A percentile compares a stretch with the other conserved stretches of the same genome.
phyloP scores from a whole-genome alignment of 53 echinoderm and acorn worm species.

The Antedon mediterranea region DNA sequence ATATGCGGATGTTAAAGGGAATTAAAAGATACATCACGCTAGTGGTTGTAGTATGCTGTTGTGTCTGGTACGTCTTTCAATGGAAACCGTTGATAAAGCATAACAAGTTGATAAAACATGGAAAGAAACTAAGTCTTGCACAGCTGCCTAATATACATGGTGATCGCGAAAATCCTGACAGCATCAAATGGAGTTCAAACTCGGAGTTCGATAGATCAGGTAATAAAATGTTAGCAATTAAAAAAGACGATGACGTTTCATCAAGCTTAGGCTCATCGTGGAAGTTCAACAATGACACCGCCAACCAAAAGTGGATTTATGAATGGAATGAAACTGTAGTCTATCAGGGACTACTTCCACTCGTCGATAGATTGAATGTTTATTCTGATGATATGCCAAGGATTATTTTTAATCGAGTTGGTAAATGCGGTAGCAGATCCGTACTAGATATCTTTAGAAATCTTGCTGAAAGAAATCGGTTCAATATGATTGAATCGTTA shows the following conservation, averaged over 20 bases:
- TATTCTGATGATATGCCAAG: neutral
- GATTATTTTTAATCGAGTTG: constrained; percentile 10
- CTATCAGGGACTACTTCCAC: neutral
- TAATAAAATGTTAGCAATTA: no score
- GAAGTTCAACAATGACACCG: neutral
- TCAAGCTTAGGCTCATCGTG: neutral
- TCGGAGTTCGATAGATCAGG: neutral
- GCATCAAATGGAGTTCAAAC: neutral
- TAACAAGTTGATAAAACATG: neutral
- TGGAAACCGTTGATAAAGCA: neutral
- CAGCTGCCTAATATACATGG: no score
- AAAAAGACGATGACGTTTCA: neutral
- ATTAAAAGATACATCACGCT: neutral
- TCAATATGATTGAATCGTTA: constrained; percentile 10
- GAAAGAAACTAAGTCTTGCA: no score
- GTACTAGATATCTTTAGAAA: constrained; percentile 2
- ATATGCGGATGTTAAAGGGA: neutral
- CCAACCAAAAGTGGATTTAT: neutral
- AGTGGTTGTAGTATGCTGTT: neutral
- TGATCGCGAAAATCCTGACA: neutral
- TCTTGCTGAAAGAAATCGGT: constrained; percentile 1
- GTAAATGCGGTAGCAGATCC: constrained; percentile 11
- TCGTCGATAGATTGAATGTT: neutral
- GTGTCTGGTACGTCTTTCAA: neutral
- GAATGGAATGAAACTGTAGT: neutral